A percentile compares a stretch with the other conserved stretches of the same genome.
phyloP scores from a whole-genome alignment of 2,888 invertebrate genomes.

The Drosophila mayaguana region DNA sequence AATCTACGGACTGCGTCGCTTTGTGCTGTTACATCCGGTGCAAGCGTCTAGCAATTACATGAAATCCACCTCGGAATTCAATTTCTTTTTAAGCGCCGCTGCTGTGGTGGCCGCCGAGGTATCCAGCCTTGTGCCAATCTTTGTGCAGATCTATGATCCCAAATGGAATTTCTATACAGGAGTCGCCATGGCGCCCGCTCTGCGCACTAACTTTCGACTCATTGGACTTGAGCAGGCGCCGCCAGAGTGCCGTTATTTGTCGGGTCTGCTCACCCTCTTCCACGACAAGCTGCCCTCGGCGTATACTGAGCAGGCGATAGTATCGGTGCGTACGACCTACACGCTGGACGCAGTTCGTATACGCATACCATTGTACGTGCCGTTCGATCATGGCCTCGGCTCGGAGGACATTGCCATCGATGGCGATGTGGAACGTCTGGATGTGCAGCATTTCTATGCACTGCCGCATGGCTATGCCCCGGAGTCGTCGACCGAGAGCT shows the following conservation, averaged over 20 bases:
- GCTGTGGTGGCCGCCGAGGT: conserved; percentile 93
- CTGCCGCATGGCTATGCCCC: conserved; percentile 94
- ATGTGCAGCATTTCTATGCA: conserved; percentile 84
- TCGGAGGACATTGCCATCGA: conserved; percentile 62
- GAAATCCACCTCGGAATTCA: conserved; percentile 90
- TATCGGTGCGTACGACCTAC: conserved; percentile 90
- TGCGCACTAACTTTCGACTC: conserved; percentile 94
- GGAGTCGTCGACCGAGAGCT: conserved; percentile 92
- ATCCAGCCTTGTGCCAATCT: conserved; percentile 89
- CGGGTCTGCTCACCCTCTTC: conserved; percentile 93
- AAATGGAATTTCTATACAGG: conserved; percentile 91
- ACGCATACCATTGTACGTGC: conserved; percentile 77
- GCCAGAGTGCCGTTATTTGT: conserved; percentile 92
- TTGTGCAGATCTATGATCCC: conserved; percentile 94
- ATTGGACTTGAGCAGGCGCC: conserved; percentile 93
- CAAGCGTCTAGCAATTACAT: conserved; percentile 85
- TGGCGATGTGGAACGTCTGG: conserved; percentile 49
- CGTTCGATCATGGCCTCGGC: conserved; percentile 64
- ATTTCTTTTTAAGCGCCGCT: conserved; percentile 91
- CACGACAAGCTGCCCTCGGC: conserved; percentile 93
- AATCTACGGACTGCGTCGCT: conserved; percentile 94
- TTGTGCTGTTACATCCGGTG: conserved; percentile 90
- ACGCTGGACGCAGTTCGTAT: conserved; percentile 85
- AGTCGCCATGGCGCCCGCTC: conserved; percentile 90
- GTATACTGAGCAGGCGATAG: conserved; percentile 87